Percentiles rank a stretch among this genome's conserved stretches.
These are phyloP conservation scores for Philotrypesis tridentata DNA, from an alignment of 1,140 invertebrate genomes.

Conservation along the genomic window DNA sequence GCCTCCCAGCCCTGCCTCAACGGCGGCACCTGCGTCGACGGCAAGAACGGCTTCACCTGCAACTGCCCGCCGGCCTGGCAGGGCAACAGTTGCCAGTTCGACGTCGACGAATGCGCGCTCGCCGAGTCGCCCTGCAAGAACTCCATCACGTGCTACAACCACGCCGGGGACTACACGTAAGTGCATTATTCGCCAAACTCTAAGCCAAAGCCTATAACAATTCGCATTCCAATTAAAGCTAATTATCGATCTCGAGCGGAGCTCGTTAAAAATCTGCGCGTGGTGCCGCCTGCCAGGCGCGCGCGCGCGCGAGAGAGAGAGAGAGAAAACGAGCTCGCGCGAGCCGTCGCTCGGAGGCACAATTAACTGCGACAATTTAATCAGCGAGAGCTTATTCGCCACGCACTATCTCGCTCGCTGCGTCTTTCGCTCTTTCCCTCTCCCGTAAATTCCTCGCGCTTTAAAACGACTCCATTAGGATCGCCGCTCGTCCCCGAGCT, in stretches of 20 bases:
- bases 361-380: slow-evolving; percentile 48
- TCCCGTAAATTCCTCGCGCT: neutral
- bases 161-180: slow-evolving; percentile 85
- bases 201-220: too few relatives aligned
- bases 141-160: slow-evolving; percentile 85
- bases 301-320: neutral
- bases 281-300: neutral
- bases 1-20: slow-evolving; percentile 89
- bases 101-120: slow-evolving; percentile 75
- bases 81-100: slow-evolving; percentile 85
- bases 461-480: slow-evolving; percentile 30
- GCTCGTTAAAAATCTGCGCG: slow-evolving; percentile 10
- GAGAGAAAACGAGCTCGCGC: neutral
- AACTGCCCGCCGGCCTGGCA: slow-evolving; percentile 87
- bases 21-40: slow-evolving; percentile 87
- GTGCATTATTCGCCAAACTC: slow-evolving; percentile 6
- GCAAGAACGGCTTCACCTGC: slow-evolving; percentile 84
- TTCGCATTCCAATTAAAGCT: too few relatives aligned
- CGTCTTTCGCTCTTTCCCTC: neutral
- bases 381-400: slow-evolving; percentile 30
- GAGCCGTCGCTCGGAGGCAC: neutral
- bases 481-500: neutral
- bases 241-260: neutral
- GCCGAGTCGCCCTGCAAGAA: slow-evolving; percentile 84
- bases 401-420: neutral